A percentile compares a stretch with the other conserved stretches of the same genome.
Evolutionary conservation across 2,113 vertebrate genomes (phyloP).

Genomic region (Nibea coibor): DNA sequence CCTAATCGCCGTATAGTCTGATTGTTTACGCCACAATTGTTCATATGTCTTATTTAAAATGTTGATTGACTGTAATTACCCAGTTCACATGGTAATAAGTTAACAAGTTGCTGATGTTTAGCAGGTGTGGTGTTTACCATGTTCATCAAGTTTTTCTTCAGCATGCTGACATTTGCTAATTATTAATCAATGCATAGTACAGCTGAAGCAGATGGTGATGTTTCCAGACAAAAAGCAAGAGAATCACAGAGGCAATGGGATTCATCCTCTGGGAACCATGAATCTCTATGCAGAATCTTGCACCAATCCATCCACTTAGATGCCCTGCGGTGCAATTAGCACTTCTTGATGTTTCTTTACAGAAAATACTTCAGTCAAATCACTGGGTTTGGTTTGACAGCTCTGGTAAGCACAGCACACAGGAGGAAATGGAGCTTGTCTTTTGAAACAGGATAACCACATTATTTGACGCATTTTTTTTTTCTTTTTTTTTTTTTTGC

Average conservation of each 20-base stretch:
- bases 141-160: background rate
- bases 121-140: background rate
- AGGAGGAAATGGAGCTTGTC: background rate
- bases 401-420: background rate
- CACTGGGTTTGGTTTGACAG: background rate
- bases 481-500: too few species aligned
- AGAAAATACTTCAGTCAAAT: background rate
- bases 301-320: background rate
- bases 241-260: background rate
- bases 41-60: too few species aligned
- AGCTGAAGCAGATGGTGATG: background rate
- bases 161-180: background rate
- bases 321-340: background rate
- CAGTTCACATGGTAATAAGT: too few species aligned
- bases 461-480: too few species aligned
- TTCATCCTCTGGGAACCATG: background rate
- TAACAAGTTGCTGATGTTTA: background rate
- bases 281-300: background rate
- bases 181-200: too few species aligned
- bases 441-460: background rate
- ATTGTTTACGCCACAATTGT: too few species aligned
- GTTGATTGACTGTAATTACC: too few species aligned
- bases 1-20: too few species aligned
- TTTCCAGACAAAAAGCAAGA: background rate
- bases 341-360: background rate